A percentile compares a stretch with the other conserved stretches of the same genome.
Conservation (phyloP, 2,113 vertebrate genomes). For the Mirounga angustirostris region DNA sequence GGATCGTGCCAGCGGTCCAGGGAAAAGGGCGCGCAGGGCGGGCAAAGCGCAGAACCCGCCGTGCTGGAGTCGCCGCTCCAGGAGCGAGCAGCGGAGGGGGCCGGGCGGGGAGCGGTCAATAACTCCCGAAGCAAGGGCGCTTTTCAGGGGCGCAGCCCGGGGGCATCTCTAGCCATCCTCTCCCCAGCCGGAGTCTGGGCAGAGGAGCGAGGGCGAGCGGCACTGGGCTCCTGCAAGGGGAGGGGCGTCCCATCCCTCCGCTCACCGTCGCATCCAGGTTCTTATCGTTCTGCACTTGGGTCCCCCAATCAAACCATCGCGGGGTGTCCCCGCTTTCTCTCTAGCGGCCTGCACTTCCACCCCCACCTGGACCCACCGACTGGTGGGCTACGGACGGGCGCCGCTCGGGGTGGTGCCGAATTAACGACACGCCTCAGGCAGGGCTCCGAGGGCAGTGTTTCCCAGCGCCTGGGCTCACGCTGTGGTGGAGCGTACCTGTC, state of each 20-base stretch:
- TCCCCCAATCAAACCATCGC: background rate
- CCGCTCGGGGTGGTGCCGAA: background rate
- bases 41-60: background rate
- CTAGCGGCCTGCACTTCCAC: too few relatives aligned
- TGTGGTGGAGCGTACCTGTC: background rate
- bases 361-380: fast-evolving
- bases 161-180: background rate
- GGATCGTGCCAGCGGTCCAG: background rate
- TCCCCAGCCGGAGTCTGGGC: background rate
- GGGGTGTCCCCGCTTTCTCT: background rate
- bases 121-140: too few relatives aligned
- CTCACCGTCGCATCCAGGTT: background rate
- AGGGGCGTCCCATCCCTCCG: background rate
- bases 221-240: too few relatives aligned
- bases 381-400: background rate
- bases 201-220: too few relatives aligned
- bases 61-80: background rate
- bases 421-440: too few relatives aligned
- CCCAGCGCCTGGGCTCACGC: background rate
- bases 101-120: background rate
- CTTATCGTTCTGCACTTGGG: fast-evolving
- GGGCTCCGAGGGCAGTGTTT: background rate
- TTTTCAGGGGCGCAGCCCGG: background rate
- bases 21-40: background rate
- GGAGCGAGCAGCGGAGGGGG: background rate